Evolutionary conservation across 2,113 vertebrate genomes (phyloP).

Genomic region (Brevimyrus niger): DNA sequence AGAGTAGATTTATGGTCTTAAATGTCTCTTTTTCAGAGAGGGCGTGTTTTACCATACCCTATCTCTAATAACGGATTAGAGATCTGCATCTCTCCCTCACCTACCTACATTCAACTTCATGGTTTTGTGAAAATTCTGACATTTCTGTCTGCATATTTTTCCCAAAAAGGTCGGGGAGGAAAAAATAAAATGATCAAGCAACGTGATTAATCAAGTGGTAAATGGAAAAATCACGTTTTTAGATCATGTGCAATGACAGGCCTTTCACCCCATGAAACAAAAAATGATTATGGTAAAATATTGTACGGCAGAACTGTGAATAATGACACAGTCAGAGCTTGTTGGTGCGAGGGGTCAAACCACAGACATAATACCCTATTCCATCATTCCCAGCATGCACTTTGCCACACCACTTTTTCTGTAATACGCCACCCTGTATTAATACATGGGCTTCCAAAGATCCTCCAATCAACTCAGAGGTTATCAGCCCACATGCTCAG

Average conservation of each 20-base stretch:
- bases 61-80: background rate
- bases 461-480: background rate
- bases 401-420: conserved; percentile 28
- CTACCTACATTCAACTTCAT: conserved; percentile 40
- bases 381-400: conserved; percentile 51
- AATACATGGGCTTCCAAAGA: conserved; percentile 6
- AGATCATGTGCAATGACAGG: conserved; percentile 40
- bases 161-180: conserved; percentile 40
- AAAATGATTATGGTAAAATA: conserved; percentile 41
- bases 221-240: conserved; percentile 40
- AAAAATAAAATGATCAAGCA: conserved; percentile 33
- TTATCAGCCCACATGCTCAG: background rate
- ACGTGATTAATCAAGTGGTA: conserved; percentile 47
- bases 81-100: conserved; percentile 31
- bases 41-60: background rate
- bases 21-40: conserved; percentile 21
- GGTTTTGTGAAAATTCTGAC: conserved; percentile 48
- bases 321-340: conserved; percentile 52
- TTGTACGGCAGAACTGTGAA: conserved; percentile 53
- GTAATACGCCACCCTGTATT: conserved; percentile 29
- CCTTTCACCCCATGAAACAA: conserved; percentile 28
- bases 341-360: conserved; percentile 53
- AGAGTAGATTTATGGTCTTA: conserved; percentile 15
- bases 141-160: conserved; percentile 48
- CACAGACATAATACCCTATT: conserved; percentile 58